Base-by-base conservation (phyloP, 1,140 invertebrate species). In the Diuraphis noxia region DNA sequence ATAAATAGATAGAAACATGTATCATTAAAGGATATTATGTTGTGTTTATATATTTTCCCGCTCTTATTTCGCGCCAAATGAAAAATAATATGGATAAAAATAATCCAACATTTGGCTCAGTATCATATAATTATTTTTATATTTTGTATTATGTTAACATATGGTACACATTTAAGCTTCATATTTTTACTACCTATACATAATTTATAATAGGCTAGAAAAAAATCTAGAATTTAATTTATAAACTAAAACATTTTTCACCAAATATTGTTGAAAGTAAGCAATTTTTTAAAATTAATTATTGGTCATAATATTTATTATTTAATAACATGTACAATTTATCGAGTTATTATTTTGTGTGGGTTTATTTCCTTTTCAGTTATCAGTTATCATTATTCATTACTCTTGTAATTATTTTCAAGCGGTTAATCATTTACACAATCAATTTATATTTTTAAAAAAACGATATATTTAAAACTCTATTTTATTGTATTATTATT, bases 71-170 rank as follows among this genome's bases (percentile, higher is more conserved):
- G 43, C 43, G n/a, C 41, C 34, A 91, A 81, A 81, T 89, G 21
- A 46, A 82, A 77, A 81, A 52, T 81, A 91, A 49, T 43, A 81
- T 36, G 77, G 41, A 81, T 79, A 91, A 81, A 81, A 91, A 91
- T 91, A 91, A 89, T 82, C 41, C 9, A 82, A 91, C 72, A 82
- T 40, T 82, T 91, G 89, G 89, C 89, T 21, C n/a, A 23, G 7
- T 40, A 81, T 40, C 77, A 81, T 40, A 38, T 52, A 49, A 52
- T 91, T 91, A 91, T 91, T 91, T 91, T 82, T 91, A 81, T 91
- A 52, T 81, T 49, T 88, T 46, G 8, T 79, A 52, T 49, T 91
- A 82, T 91, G 43, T 82, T 52, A 49, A 82, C 77, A 91, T 40
- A 81, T 90, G 72, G 46, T 56, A 40, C 36, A 87, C 85, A 40